Percentiles rank a stretch among this genome's conserved stretches.
Conservation (phyloP, 2,113 vertebrate species). For the Cottus gobio region DNA sequence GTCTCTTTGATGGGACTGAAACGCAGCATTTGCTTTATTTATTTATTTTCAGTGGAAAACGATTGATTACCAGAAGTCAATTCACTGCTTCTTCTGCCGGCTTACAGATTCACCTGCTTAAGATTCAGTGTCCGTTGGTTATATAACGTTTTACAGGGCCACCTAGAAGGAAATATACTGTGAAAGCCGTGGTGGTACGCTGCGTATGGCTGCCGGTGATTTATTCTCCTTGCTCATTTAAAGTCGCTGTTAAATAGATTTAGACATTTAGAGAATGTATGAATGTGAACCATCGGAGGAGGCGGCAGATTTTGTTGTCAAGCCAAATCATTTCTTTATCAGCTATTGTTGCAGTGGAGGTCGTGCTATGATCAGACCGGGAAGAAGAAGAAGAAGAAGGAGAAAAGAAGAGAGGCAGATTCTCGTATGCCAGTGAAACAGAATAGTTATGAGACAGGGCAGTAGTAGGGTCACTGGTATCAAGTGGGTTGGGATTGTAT, state of each 20-base stretch:
- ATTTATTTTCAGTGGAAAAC: slow-evolving; percentile 51
- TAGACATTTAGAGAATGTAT: slow-evolving; percentile 31
- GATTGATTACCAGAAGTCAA: slow-evolving; percentile 70
- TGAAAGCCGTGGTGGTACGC: slow-evolving; percentile 43
- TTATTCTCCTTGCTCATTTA: slow-evolving; percentile 49
- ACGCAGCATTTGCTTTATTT: slow-evolving; percentile 35
- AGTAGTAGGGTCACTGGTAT: slow-evolving; percentile 7
- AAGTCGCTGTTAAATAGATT: slow-evolving; percentile 48
- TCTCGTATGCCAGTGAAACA: neutral
- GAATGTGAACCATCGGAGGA: slow-evolving; percentile 29
- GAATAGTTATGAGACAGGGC: slow-evolving; percentile 9
- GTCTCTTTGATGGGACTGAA: slow-evolving; percentile 59
- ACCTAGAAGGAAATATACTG: slow-evolving; percentile 45
- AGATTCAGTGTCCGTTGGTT: slow-evolving; percentile 61
- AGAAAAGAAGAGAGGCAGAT: neutral
- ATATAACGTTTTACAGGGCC: slow-evolving; percentile 57
- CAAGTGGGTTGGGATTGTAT: slow-evolving; percentile 6
- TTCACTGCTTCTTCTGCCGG: slow-evolving; percentile 27
- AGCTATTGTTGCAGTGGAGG: slow-evolving; percentile 27
- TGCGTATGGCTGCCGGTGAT: slow-evolving; percentile 14
- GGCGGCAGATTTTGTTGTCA: slow-evolving; percentile 22
- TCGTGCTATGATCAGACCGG: slow-evolving; percentile 1
- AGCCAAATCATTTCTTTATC: slow-evolving; percentile 21
- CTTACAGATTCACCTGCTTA: slow-evolving; percentile 59
- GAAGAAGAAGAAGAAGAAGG: slow-evolving; percentile 18